Percentiles rank a stretch among this genome's conserved stretches.
These are phyloP conservation scores for Petrophora chlorosata DNA, from an alignment of 2,888 invertebrate genomes.

Conservation along the genomic window DNA sequence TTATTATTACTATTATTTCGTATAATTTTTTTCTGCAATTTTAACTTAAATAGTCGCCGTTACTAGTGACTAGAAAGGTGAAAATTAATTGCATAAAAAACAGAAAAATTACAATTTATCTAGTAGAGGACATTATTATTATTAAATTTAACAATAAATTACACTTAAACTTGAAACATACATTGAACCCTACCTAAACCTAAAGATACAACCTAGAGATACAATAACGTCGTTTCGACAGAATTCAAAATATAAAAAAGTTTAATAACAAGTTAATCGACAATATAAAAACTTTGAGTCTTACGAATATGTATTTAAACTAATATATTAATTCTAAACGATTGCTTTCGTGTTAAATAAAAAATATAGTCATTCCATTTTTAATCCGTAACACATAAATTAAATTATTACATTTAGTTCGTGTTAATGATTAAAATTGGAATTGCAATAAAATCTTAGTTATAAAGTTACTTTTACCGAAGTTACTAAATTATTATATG, in stretches of 20 bases:
- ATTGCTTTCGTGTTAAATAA: conserved; percentile 15
- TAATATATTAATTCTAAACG: conserved; percentile 17
- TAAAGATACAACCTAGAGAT: conserved; percentile 50
- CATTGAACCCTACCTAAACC: conserved; percentile 47
- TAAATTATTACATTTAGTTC: neutral
- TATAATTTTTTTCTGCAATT: conserved; percentile 51
- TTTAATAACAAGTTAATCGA: conserved; percentile 23
- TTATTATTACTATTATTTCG: neutral
- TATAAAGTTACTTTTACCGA: conserved; percentile 31
- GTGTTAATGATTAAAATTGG: conserved; percentile 12
- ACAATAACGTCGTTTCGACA: conserved; percentile 43
- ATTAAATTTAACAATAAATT: conserved; percentile 25
- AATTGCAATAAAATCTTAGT: conserved; percentile 8
- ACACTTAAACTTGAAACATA: conserved; percentile 48
- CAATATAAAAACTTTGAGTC: conserved; percentile 21
- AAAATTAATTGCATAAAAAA: conserved; percentile 65
- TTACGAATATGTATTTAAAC: conserved; percentile 25
- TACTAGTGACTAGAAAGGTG: conserved; percentile 79
- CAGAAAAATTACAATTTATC: conserved; percentile 58
- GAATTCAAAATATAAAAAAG: conserved; percentile 39
- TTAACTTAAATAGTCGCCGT: conserved; percentile 58
- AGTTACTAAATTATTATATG: conserved; percentile 17
- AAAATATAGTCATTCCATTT: conserved; percentile 5
- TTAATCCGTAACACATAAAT: conserved; percentile 5
- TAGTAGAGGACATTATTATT: conserved; percentile 64